Evolutionary conservation across 2,888 invertebrate genomes (phyloP), one percentile per base, ranked within the genome.

Genomic region (Fragum whitleyi): DNA sequence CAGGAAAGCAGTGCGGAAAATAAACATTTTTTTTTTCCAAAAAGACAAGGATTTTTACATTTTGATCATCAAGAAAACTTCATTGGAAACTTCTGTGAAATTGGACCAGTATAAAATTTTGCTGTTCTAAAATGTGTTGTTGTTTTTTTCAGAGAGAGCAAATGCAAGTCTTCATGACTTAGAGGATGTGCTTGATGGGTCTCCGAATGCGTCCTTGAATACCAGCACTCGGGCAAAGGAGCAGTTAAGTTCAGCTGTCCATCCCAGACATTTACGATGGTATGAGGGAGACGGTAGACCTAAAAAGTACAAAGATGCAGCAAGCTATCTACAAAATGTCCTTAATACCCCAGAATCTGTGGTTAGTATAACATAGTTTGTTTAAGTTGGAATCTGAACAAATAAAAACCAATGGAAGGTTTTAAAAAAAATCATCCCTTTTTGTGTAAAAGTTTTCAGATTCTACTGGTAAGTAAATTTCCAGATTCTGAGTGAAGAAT

Each of bases 231-330:
- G 88, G 23, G 87, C 86, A 9, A 91, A 91, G 67, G 87, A 87
- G 32, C 83, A 90, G 28, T 81, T 91, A 3, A 84, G 82, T 7
- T 81, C 86, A 7, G 78, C 88, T 21, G 90, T 91, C 7, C 89
- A 91, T 78, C 91, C 91, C 19, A 79, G 91, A 53, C 86, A 86
- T 69, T 79, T 91, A n/a, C 87, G 86, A 9, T 91, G 89, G 88
- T 85, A 90, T 81, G 90, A 91, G 77, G 87, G 81, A 23, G 85
- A 84, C 39, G 79, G 78, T 19, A 77, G 88, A 26, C 86, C 88
- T 51, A 74, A 84, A 57, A 87, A 86, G 53, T 87, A 88, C 73
- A 80, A 74, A 70, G 89, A 90, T 83, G 90, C 90, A 47, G 87
- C 86, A 21, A 86, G 84, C 53, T 84, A 86, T 53, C 87, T 91